A percentile compares a stretch with the other conserved stretches of the same genome.
These are phyloP conservation scores for Lathronympha strigana DNA, from an alignment of 2,888 invertebrate genomes.

Conservation along the genomic window DNA sequence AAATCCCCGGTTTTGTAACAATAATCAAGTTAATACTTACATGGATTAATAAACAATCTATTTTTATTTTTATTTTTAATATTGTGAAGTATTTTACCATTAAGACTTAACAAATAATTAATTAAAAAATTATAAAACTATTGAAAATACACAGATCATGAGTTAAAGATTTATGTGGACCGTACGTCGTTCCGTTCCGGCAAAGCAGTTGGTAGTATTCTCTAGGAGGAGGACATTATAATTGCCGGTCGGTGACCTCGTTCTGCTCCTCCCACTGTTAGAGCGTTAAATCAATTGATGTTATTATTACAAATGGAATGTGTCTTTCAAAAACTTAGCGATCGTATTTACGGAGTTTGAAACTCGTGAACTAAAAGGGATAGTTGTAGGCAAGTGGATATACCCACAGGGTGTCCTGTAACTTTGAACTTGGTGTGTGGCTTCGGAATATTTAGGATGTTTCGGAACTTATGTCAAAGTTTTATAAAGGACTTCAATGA, in stretches of 20 bases:
- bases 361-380: conserved; percentile 22
- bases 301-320: conserved; percentile 82
- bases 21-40: too few relatives aligned
- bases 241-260: conserved; percentile 81
- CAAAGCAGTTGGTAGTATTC: conserved; percentile 54
- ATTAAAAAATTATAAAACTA: too few relatives aligned
- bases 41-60: too few relatives aligned
- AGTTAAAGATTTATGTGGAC: conserved; percentile 2
- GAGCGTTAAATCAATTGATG: conserved; percentile 83
- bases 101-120: too few relatives aligned
- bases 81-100: too few relatives aligned
- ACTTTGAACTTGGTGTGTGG: background rate
- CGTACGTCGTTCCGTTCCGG: conserved; percentile 8
- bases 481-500: background rate
- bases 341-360: conserved; percentile 63
- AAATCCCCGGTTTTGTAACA: too few relatives aligned
- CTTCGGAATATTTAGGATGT: background rate
- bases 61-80: too few relatives aligned
- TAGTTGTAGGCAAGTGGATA: background rate
- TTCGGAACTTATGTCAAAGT: background rate
- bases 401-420: background rate
- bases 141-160: too few relatives aligned
- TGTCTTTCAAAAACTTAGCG: conserved; percentile 68
- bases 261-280: conserved; percentile 81
- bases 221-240: conserved; percentile 76